phyloP scores from a whole-genome alignment of 2,888 invertebrate species.

The Danaus chrysippus region DNA sequence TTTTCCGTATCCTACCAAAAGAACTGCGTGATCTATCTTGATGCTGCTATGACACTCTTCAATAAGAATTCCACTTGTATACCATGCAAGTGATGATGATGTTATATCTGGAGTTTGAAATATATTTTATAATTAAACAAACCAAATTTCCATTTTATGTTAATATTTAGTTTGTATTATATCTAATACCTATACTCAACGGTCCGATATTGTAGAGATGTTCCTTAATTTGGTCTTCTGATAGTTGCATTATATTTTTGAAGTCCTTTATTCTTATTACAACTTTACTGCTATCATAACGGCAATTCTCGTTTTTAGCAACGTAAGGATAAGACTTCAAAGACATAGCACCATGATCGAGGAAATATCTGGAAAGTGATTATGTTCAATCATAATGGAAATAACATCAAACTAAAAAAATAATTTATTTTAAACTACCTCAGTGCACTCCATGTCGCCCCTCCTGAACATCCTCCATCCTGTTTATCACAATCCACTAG shows the following conservation, averaged over 20 bases:
- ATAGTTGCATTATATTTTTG: not conserved
- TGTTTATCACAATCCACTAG: constrained; percentile 36
- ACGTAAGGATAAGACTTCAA: not conserved
- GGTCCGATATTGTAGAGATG: constrained; percentile 31
- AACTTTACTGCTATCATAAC: not conserved
- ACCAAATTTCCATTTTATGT: not conserved
- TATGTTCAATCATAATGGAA: not conserved
- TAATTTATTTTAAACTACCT: not conserved
- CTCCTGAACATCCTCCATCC: constrained; percentile 25
- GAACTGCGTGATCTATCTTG: constrained; percentile 4
- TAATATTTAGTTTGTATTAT: not conserved
- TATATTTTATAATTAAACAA: not conserved
- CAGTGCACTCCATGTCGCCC: not conserved
- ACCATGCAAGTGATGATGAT: not conserved
- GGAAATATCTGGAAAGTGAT: not conserved
- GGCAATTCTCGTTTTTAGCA: not conserved
- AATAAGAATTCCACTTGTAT: not conserved
- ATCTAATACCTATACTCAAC: constrained; percentile 32
- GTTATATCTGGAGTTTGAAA: not conserved
- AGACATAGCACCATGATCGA: not conserved
- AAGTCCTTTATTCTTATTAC: not conserved
- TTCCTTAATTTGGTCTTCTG: not conserved
- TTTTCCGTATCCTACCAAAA: constrained; percentile 14
- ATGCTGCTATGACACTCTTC: not conserved
- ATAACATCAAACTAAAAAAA: too few species aligned